These are phyloP conservation scores for Chlorocebus sabaeus DNA, from an alignment of 2,113 vertebrate species.

Conservation along the genomic window DNA sequence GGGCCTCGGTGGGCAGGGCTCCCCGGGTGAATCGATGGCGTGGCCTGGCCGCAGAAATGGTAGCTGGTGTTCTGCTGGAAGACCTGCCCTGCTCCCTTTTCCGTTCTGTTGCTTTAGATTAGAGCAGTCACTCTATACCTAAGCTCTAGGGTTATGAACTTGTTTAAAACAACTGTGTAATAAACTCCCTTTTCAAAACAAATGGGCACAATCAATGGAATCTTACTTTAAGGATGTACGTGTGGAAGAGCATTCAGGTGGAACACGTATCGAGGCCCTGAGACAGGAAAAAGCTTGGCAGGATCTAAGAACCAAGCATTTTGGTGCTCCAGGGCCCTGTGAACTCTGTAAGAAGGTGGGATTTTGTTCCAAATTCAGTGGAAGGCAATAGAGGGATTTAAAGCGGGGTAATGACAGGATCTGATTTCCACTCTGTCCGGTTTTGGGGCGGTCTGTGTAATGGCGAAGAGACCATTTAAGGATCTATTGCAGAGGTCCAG, in stretches of 20 bases:
- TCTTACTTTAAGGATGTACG: not conserved
- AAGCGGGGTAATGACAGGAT: not conserved
- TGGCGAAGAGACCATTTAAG: not conserved
- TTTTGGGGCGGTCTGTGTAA: not conserved
- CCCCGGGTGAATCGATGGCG: not conserved
- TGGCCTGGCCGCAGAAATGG: not conserved
- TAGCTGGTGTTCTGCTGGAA: not conserved
- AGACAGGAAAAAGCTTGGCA: not conserved
- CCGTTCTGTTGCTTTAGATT: not conserved
- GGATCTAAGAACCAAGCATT: not conserved
- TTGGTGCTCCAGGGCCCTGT: not conserved
- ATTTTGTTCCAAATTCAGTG: not conserved
- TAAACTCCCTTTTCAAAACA: not conserved
- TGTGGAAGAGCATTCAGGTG: not conserved
- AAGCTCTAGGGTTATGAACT: not conserved
- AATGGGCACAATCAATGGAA: not conserved
- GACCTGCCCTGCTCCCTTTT: too few species aligned
- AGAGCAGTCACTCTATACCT: not conserved
- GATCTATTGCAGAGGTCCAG: not conserved
- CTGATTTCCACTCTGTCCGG: not conserved
- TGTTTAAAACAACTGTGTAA: not conserved
- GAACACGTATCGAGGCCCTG: not conserved
- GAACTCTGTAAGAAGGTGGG: not conserved
- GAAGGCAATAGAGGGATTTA: not conserved
- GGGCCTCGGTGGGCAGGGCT: not conserved